These are phyloP conservation scores for Petromus typicus DNA, from an alignment of 2,113 vertebrate species.

Conservation along the genomic window DNA sequence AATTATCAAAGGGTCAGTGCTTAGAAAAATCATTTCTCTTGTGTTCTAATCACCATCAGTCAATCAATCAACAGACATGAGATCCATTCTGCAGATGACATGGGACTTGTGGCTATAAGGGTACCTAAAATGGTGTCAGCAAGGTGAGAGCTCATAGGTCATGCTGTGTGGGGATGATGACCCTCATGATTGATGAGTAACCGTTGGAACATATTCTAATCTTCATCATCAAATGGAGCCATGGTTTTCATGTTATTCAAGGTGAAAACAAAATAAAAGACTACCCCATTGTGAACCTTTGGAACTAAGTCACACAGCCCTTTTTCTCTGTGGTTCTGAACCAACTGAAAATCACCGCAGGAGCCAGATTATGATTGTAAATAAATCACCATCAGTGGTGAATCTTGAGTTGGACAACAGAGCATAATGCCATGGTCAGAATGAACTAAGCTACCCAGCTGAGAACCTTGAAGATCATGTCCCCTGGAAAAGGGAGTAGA, in stretches of 20 bases:
- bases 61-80: neutral
- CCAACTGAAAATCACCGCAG: neutral
- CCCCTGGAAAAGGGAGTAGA: neutral
- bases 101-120: neutral
- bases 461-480: neutral
- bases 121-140: neutral
- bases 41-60: neutral
- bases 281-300: neutral
- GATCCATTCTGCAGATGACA: neutral
- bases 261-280: constrained; percentile 4
- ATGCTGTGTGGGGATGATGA: neutral
- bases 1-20: neutral
- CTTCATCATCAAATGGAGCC: neutral
- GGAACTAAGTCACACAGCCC: neutral
- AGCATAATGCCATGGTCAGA: neutral
- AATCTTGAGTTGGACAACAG: neutral
- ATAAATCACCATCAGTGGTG: neutral
- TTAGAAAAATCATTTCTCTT: neutral
- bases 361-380: neutral
- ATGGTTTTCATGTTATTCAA: constrained; percentile 19
- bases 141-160: neutral
- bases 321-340: neutral
- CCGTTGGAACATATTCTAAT: neutral
- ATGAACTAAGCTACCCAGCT: neutral
- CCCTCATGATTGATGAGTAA: neutral